Conservation (phyloP, 2,113 vertebrate species). For the Elgaria multicarinata region DNA sequence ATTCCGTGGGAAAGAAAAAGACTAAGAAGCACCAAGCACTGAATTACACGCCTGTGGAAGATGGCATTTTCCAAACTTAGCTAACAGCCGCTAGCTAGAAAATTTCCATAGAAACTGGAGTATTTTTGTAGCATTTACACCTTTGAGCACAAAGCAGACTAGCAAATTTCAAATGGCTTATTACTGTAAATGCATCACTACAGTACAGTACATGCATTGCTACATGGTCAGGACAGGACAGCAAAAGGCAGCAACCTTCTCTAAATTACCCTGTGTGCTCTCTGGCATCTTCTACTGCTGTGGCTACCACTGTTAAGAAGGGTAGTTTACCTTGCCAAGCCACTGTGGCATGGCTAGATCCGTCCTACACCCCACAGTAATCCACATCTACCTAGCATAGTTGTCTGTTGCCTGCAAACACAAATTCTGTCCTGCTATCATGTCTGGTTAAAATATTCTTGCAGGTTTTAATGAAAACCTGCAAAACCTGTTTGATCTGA, state of each 20-base stretch:
- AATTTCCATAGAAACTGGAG: constrained; percentile 13
- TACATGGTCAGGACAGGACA: neutral
- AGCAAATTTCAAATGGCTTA: neutral
- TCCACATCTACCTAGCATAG: no score
- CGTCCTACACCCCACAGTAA: no score
- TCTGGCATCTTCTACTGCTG: neutral
- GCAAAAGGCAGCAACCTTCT: neutral
- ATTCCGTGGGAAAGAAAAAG: constrained; percentile 21
- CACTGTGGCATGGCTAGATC: neutral
- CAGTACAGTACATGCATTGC: neutral
- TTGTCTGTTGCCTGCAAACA: neutral
- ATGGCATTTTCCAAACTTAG: constrained; percentile 25
- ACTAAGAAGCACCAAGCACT: neutral
- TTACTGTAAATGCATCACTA: neutral
- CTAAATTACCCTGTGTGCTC: neutral
- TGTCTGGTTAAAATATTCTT: neutral
- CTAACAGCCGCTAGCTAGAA: neutral
- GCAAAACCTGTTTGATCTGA: neutral
- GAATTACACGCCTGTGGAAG: neutral
- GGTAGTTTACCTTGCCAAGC: neutral
- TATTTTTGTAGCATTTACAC: constrained; percentile 22
- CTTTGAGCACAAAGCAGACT: neutral
- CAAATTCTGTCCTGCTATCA: neutral
- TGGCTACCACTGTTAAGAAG: neutral
- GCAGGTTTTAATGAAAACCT: neutral